These are phyloP conservation scores for Mus spicilegus DNA, from an alignment of 2,113 vertebrate species.

Conservation along the genomic window DNA sequence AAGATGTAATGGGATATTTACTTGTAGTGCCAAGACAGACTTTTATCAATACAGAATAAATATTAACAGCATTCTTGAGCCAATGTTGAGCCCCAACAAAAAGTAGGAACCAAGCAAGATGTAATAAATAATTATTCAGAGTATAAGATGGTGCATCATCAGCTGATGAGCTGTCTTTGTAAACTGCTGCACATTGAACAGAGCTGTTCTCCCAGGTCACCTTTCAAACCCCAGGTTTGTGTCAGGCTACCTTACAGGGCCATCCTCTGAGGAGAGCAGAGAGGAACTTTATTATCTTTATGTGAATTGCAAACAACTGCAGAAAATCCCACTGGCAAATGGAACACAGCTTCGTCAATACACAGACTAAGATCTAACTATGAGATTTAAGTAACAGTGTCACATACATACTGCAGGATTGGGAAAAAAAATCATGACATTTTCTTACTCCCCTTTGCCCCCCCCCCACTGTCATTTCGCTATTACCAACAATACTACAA, in stretches of 20 bases:
- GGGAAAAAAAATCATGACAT: constrained; percentile 83
- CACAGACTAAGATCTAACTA: constrained; percentile 85
- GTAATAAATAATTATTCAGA: constrained; percentile 94
- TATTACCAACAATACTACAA: constrained; percentile 85
- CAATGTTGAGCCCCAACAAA: constrained; percentile 86
- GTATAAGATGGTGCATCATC: constrained; percentile 78
- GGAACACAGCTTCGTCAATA: constrained; percentile 86
- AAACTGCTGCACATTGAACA: constrained; percentile 82
- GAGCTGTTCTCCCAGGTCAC: constrained; percentile 77
- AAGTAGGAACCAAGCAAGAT: constrained; percentile 78
- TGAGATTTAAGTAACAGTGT: constrained; percentile 87
- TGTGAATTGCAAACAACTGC: constrained; percentile 81
- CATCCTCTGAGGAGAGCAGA: constrained; percentile 74
- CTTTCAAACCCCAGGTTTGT: constrained; percentile 74
- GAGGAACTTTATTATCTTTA: constrained; percentile 78
- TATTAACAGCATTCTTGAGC: constrained; percentile 89
- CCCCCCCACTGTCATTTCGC: constrained; percentile 80
- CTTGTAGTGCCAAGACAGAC: constrained; percentile 85
- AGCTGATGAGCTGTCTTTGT: constrained; percentile 82
- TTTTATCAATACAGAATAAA: constrained; percentile 91
- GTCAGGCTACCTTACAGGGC: constrained; percentile 73
- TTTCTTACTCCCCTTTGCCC: constrained; percentile 73
- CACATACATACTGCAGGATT: constrained; percentile 86
- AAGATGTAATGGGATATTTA: constrained; percentile 85
- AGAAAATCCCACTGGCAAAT: constrained; percentile 86